Evolutionary conservation across 2,797 vertebrate species (phyloP).

Genomic region (Myioborus miniatus): DNA sequence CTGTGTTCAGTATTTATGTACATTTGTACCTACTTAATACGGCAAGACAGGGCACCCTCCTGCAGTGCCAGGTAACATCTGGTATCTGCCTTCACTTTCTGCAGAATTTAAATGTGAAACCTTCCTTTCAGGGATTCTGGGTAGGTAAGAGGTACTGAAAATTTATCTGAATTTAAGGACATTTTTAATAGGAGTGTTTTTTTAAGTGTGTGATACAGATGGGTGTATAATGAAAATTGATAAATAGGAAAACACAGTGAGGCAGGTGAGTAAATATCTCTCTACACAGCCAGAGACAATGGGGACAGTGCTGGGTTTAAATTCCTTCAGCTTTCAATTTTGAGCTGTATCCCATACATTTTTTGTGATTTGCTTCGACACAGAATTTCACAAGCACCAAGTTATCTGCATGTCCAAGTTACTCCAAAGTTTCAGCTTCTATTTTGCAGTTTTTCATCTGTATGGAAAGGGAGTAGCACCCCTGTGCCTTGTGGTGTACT

Average conservation of each 20-base stretch:
- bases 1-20: background rate
- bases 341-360: background rate
- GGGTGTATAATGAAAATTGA: accelerated
- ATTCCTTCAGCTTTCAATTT: background rate
- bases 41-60: background rate
- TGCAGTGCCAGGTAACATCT: background rate
- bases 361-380: background rate
- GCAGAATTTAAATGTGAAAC: background rate
- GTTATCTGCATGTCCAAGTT: background rate
- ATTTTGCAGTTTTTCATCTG: background rate
- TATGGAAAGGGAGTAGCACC: background rate
- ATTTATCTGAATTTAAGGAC: background rate
- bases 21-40: background rate
- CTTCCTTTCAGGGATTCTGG: background rate
- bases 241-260: background rate
- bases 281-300: background rate
- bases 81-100: background rate
- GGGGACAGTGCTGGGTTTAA: background rate
- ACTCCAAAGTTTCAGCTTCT: background rate
- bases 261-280: background rate
- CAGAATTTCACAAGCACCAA: background rate
- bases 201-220: background rate
- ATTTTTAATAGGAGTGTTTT: background rate
- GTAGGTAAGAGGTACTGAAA: background rate
- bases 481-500: background rate